Base-by-base conservation (phyloP, 2,113 vertebrate species). In the Leiothrix lutea region DNA sequence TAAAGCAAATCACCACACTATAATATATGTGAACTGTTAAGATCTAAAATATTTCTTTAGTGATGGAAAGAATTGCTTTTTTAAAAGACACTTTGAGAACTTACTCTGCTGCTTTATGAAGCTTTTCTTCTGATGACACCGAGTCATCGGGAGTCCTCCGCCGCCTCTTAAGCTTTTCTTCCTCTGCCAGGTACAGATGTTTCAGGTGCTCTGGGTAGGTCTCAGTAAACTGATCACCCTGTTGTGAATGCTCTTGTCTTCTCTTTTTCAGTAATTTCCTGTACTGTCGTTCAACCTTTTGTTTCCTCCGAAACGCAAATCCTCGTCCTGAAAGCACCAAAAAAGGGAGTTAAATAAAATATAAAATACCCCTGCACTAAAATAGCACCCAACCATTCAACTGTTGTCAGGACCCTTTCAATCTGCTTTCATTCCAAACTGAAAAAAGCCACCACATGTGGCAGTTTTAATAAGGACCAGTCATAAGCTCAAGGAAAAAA, bases 111-210 rank as follows among this genome's bases (percentile, higher is more conserved):
- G 71, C 38, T 56, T 56, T 19, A 56, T 35, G 31, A 40, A 29
- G 20, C 4, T 89, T 95, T 58, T 96, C 83, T 80, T 90, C 92
- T 61, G 73, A 74, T 23, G 80, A 36, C 91, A 40, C 66, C 4
- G 81, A 93, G 33, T 92, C 69, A 23, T 42, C 45, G 67, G 97
- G 98, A 80, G 50, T 66, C 91, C 97, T 98, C 48, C 71, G 96
- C 12, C 92, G 66, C 92, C 97, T 99, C 97, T 94, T 98, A 29
- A 99, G 97, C 87, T 93, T 98, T 96, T 99, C 95, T 21, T 98
- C 98, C 92, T 99, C 99, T 1, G 99, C 99, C 82, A 98, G 23
- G 65, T 99, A 99, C 29, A 99, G 98, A 95, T 99, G 99, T 66
- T 97, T 98, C 92, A 99, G 97, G 77, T 99, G 99, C 50, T 99